A percentile compares a stretch with the other conserved stretches of the same genome.
These are phyloP conservation scores for Bufotes viridis DNA, from an alignment of 2,797 vertebrate genomes.

Conservation along the genomic window DNA sequence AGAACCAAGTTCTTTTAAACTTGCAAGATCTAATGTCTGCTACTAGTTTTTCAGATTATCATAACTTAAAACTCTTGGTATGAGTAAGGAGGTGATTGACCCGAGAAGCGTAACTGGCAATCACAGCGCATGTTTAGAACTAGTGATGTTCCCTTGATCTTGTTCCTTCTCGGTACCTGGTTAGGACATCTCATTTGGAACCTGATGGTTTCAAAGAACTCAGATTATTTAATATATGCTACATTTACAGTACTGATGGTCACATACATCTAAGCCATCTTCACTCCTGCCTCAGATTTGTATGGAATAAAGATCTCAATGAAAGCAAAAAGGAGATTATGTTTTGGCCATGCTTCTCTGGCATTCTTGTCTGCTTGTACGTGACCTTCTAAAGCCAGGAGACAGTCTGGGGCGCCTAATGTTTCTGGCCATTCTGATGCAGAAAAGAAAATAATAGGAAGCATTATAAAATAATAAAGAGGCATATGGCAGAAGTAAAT, in stretches of 20 bases:
- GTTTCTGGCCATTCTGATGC: not conserved
- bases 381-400: constrained; percentile 25
- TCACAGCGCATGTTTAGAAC: not conserved
- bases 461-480: constrained; percentile 12
- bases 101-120: not conserved
- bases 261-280: not conserved
- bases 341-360: constrained; percentile 16
- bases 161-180: not conserved
- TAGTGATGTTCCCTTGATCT: not conserved
- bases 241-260: not conserved
- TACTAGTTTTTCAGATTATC: not conserved
- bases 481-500: constrained; percentile 18
- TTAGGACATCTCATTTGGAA: not conserved
- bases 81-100: not conserved
- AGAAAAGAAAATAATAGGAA: constrained; percentile 3
- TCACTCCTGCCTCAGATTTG: not conserved
- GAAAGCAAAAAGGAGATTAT: constrained; percentile 8
- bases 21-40: not conserved
- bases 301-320: not conserved
- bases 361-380: constrained; percentile 27
- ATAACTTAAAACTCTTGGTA: no score
- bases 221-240: not conserved
- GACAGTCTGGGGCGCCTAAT: constrained; percentile 9
- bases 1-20: not conserved
- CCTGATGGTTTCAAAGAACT: not conserved